A percentile compares a stretch with the other conserved stretches of the same genome.
Evolutionary conservation across 2,113 vertebrate genomes (phyloP).

Genomic region (Rhinopithecus roxellana): DNA sequence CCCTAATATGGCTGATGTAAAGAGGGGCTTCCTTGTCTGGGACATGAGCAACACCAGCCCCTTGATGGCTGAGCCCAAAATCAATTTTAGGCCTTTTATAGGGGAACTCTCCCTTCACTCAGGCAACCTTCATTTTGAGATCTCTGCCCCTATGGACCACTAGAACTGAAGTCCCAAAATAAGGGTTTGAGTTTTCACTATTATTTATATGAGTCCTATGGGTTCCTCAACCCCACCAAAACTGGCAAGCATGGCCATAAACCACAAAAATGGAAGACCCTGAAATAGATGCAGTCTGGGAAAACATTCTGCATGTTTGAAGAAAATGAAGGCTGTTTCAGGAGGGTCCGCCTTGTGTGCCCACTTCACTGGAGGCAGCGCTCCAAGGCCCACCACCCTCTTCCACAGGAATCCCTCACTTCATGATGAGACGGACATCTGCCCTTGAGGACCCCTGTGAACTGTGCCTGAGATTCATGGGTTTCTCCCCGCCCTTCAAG

Average conservation of each 20-base stretch:
- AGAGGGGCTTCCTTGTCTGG: neutral
- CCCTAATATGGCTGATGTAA: conserved; percentile 28
- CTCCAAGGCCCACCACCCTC: neutral
- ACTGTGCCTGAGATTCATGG: neutral
- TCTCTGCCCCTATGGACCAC: neutral
- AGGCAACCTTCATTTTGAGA: neutral
- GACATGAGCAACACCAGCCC: neutral
- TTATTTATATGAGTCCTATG: neutral
- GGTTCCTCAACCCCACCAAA: neutral
- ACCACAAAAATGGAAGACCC: conserved; percentile 15
- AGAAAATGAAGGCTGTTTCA: neutral
- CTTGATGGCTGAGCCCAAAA: neutral
- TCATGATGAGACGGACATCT: neutral
- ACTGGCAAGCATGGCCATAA: neutral
- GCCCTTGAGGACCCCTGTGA: neutral
- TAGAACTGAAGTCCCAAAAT: neutral
- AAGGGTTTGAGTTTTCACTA: neutral
- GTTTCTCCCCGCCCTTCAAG: neutral
- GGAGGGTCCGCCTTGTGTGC: neutral
- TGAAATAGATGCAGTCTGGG: neutral
- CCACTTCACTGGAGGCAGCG: fast-evolving
- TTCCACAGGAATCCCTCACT: neutral
- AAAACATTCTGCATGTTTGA: neutral
- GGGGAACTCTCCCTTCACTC: neutral
- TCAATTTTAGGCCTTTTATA: neutral